Percentiles rank a stretch among this genome's conserved stretches.
Conservation (phyloP, 2,888 invertebrate species). For the Alcis repandata region DNA sequence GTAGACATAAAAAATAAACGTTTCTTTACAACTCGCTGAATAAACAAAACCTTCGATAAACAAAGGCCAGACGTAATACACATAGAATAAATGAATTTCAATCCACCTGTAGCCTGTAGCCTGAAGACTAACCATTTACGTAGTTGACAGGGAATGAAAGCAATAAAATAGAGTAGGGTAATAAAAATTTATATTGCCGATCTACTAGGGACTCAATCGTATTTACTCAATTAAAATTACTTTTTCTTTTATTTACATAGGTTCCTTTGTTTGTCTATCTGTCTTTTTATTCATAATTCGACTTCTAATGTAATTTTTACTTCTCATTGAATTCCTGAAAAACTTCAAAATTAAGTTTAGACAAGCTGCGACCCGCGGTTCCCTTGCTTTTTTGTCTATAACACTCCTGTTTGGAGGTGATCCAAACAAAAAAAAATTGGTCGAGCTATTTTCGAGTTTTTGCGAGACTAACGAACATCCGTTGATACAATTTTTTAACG, state of each 20-base stretch:
- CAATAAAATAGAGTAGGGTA: constrained; percentile 29
- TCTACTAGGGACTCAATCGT: constrained; percentile 17
- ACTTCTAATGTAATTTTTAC: no score
- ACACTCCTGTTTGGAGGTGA: no score
- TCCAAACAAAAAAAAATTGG: no score
- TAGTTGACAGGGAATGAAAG: constrained; percentile 32
- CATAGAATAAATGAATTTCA: constrained; percentile 30
- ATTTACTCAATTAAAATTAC: constrained; percentile 20
- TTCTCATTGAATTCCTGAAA: no score
- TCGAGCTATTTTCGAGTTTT: no score
- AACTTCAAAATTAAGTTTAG: no score
- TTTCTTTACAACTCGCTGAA: constrained; percentile 9
- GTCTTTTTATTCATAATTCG: no score
- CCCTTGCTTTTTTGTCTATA: no score
- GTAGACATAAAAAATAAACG: neutral
- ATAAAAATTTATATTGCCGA: constrained; percentile 28
- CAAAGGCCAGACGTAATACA: constrained; percentile 5
- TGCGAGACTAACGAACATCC: no score
- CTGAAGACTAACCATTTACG: constrained; percentile 14
- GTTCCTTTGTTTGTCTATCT: neutral
- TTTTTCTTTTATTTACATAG: constrained; percentile 1
- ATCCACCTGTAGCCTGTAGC: constrained; percentile 16
- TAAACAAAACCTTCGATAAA: constrained; percentile 11
- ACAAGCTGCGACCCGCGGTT: no score
- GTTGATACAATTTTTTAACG: no score